Percentiles rank a stretch among this genome's conserved stretches.
These are phyloP conservation scores for Trimorus sp. DNA, from an alignment of 2,888 invertebrate species.

Conservation along the genomic window DNA sequence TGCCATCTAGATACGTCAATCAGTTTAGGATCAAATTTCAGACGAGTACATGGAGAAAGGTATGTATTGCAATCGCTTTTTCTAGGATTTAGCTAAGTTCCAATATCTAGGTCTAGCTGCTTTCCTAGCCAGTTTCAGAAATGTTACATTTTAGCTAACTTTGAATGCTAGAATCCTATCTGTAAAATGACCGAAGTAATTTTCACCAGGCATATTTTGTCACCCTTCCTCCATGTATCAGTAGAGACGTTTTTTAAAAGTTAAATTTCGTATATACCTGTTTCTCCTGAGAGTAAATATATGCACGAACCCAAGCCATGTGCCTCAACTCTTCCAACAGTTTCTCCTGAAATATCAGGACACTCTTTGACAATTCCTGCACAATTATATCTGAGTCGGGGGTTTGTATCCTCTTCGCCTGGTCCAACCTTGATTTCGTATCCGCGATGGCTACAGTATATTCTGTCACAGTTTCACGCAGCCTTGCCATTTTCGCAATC, in stretches of 20 bases:
- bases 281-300: slow-evolving; percentile 48
- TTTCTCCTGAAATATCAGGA: slow-evolving; percentile 84
- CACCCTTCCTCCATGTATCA: not conserved
- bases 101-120: no score
- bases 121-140: no score
- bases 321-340: slow-evolving; percentile 85
- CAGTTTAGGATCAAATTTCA: no score
- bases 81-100: no score
- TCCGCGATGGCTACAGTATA: slow-evolving; percentile 85
- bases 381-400: slow-evolving; percentile 80
- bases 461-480: slow-evolving; percentile 86
- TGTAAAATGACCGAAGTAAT: no score
- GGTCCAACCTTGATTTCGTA: slow-evolving; percentile 82
- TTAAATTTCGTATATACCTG: slow-evolving; percentile 11
- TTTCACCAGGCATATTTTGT: no score
- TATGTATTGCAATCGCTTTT: no score
- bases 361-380: slow-evolving; percentile 84
- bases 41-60: no score
- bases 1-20: slow-evolving; percentile 76
- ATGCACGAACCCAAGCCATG: slow-evolving; percentile 88
- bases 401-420: slow-evolving; percentile 75
- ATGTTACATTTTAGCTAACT: no score
- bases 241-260: not conserved
- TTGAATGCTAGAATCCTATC: no score
- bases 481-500: slow-evolving; percentile 83